A percentile compares a stretch with the other conserved stretches of the same genome.
Conservation (phyloP, 2,797 vertebrate genomes). For the Iguana delicatissima region DNA sequence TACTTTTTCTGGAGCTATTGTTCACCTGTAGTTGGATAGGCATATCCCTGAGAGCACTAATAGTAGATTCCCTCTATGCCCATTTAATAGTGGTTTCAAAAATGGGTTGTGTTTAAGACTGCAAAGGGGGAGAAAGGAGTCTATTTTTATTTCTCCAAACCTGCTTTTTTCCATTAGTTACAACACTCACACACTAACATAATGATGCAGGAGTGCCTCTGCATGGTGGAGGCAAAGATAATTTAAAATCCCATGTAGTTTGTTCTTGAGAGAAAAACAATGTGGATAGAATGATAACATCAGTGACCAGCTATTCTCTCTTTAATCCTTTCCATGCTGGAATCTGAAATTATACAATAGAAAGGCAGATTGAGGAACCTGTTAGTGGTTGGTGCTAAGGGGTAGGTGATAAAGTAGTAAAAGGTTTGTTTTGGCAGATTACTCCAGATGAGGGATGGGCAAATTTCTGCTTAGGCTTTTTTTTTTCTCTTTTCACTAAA, state of each 20-base stretch:
- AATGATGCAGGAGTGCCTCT: neutral
- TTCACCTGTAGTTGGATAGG: no score
- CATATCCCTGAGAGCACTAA: no score
- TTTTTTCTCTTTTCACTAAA: no score
- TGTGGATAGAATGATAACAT: neutral
- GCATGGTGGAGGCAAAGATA: neutral
- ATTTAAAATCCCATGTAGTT: neutral
- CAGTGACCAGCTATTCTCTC: neutral
- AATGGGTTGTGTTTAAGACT: neutral
- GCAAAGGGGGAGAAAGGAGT: neutral
- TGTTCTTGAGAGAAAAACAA: neutral
- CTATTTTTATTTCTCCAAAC: no score
- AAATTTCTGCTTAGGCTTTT: no score
- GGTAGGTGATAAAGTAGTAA: neutral
- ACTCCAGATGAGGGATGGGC: no score
- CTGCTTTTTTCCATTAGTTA: neutral
- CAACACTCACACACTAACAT: no score
- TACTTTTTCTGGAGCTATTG: no score
- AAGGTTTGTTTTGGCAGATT: neutral
- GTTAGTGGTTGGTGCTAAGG: neutral
- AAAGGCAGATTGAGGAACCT: neutral
- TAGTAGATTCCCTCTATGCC: neutral
- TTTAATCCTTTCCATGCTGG: neutral
- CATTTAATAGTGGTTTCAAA: neutral
- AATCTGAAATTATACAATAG: neutral